Base-by-base conservation (phyloP, 1,140 invertebrate genomes). In the Lepidostoma basale region DNA sequence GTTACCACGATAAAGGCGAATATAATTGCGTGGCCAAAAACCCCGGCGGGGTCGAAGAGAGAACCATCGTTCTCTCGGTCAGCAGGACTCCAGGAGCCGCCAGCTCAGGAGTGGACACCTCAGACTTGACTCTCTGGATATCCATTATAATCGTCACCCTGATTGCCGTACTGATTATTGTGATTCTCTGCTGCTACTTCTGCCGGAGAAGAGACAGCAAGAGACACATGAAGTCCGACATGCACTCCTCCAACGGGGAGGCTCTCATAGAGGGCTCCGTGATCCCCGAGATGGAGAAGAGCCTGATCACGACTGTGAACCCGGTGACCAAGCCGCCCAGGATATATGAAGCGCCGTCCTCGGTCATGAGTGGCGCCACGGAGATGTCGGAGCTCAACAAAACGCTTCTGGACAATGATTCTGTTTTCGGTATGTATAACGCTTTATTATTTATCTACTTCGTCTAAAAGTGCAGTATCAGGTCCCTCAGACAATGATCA, bases 21-120 rank as follows among this genome's bases (percentile, higher is more conserved):
- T 98, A 97, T 77, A 85, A 88, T n/a, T 98, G 95, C 74, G 85
- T 91, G 4, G 94, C 93, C 0, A 90, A 89, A 62, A 98, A 95
- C 79, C 85, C 88, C 0, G 95, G 92, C 1, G 96, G 95, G 0
- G 86, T 89, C 6, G 90, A 91, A 33, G 90, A 92, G 74, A 87
- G 83, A 62, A 93, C 86, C 77, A 79, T 95, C 0, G 88, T 87
- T 0, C 77, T 96, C 16, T 76, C 82, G 6, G 84, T 93, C 0
- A 78, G 82, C 10, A 80, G 78, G 77, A 67, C 78, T n/a, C 77
- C 79, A 2, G 81, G 84, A 0, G 79, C 84, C 9, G 72, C 82
- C 2, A 74, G 77, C 0, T 77, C 82, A 22, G 79, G 79, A 22
- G 79, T 81, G 0, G 81, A 83, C 69, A 75, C 78, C 14, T 79